Conservation (phyloP, 1,140 invertebrate species). For the Neodiprion virginianus region DNA sequence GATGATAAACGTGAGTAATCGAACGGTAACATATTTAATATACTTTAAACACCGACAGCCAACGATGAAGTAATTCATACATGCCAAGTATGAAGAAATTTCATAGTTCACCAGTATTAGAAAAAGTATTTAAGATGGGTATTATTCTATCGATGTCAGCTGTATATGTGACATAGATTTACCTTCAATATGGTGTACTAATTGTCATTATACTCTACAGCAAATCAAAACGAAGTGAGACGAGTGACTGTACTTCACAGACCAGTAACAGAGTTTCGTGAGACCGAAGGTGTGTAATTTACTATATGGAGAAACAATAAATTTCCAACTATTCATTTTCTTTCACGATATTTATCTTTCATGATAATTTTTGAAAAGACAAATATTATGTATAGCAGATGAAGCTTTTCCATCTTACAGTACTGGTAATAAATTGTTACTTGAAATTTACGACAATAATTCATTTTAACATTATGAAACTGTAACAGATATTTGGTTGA, state of each 20-base stretch:
- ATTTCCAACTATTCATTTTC: constrained; percentile 17
- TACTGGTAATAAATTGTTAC: no score
- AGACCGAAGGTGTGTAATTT: constrained; percentile 46
- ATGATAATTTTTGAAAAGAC: no score
- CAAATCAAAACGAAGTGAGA: constrained; percentile 49
- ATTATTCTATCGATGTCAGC: background rate
- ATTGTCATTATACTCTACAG: constrained; percentile 29
- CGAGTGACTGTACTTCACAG: constrained; percentile 53
- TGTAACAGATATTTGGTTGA: no score
- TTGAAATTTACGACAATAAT: no score
- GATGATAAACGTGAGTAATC: constrained; percentile 47
- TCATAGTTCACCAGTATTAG: no score
- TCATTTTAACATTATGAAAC: no score
- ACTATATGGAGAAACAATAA: background rate
- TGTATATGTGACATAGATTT: background rate
- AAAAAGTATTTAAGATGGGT: no score
- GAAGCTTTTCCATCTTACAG: no score
- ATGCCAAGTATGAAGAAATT: no score
- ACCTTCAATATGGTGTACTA: background rate
- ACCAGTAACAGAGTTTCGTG: constrained; percentile 44
- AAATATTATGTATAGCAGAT: no score
- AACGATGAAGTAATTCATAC: no score
- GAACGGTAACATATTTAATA: constrained; percentile 15
- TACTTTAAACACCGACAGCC: background rate
- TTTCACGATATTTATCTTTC: no score